Base-by-base conservation (phyloP, 1,140 invertebrate species). In the Arion vulgaris region DNA sequence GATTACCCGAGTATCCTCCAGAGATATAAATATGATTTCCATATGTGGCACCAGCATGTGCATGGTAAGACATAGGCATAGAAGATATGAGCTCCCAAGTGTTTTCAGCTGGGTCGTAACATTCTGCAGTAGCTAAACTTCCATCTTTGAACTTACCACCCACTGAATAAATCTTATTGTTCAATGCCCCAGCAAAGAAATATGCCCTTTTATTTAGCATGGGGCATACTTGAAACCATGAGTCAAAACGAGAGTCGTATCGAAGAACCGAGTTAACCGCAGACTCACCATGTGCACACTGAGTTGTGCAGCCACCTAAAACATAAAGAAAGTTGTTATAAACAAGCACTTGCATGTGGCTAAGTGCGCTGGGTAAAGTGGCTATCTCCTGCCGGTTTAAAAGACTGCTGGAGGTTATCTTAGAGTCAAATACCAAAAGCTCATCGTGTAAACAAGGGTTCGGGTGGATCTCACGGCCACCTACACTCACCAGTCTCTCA, bases 261-360 rank as follows among this genome's bases (percentile, higher is more conserved):
- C 91, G 86, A 62, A 92, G 83, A 9, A 92, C 91, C 32, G 91
- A 89, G 72, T 92, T 92, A 15, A 92, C 91, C 72, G 92, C 92
- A 13, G 92, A 93, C 81, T 93, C 92, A 15, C 91, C 92, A 83
- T 93, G 92, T 26, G 92, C 92, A 86, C 92, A 93, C 84, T 93
- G 92, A 9, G 92, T 92, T 19, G 90, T 91, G 85, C 92, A 93
- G 26, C 92, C 92, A 38, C 92, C 92, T 17, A 93, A 83, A 26
- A 93, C 89, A 81, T 92, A 93, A 9, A 93, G 85, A 75, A 91
- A 92, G 82, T 92, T 92, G 80, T 92, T 90, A 83, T 90, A 91
- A n/a, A 92, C 89, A 45, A 93, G 89, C 73, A 92, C 91, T 83
- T 93, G 92, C 91, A 92, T 92, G 87, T 93, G 92, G 85, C 92